Percentiles rank a stretch among this genome's conserved stretches.
phyloP scores from a whole-genome alignment of 2,113 vertebrate genomes.

The Excalfactoria chinensis region DNA sequence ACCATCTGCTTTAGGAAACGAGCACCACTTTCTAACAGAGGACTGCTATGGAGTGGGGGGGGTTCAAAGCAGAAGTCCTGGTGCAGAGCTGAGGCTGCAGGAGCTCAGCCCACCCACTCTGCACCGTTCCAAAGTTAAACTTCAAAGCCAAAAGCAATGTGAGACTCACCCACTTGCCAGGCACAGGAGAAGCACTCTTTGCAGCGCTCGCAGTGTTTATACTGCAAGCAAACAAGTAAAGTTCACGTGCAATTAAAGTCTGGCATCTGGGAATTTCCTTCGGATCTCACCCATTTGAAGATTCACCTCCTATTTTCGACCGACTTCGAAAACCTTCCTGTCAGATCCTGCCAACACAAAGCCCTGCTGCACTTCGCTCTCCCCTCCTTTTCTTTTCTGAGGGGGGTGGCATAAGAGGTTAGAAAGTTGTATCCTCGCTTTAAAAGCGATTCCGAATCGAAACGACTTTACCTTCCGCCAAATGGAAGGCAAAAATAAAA shows the following conservation, averaged over 20 bases:
- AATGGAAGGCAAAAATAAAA: not conserved
- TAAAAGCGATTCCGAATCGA: not conserved
- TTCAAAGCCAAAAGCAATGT: not conserved
- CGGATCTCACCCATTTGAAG: not conserved
- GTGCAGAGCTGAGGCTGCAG: not conserved
- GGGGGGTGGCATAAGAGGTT: not conserved
- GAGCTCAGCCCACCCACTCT: not conserved
- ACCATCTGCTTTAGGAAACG: fast-evolving
- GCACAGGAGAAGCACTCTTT: not conserved
- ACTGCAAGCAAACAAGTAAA: not conserved
- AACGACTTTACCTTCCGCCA: not conserved
- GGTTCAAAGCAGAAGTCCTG: not conserved
- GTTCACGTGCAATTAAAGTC: not conserved
- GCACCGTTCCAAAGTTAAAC: not conserved
- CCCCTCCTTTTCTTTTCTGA: not conserved
- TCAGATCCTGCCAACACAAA: not conserved
- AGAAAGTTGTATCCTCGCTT: not conserved
- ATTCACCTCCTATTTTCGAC: not conserved
- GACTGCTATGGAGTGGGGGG: not conserved
- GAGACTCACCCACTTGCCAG: not conserved
- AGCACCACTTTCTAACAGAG: not conserved
- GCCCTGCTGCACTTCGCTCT: not conserved
- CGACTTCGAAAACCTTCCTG: not conserved
- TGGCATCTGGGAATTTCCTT: not conserved
- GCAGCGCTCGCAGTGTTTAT: not conserved